Percentiles rank a stretch among this genome's conserved stretches.
Evolutionary conservation across 2,113 vertebrate species (phyloP).

Genomic region (Ranitomeya imitator): DNA sequence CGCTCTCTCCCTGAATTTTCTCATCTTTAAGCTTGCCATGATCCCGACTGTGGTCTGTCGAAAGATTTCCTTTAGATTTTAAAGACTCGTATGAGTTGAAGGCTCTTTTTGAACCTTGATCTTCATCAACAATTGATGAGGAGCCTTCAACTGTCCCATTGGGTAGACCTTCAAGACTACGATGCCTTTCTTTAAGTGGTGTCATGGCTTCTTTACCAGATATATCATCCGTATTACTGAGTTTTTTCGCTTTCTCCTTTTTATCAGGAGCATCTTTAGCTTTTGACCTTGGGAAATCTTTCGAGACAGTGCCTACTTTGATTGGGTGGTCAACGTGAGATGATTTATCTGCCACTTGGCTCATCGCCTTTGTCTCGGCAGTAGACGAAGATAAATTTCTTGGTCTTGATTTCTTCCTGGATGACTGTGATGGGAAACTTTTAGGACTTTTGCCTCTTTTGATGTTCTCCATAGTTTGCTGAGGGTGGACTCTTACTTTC

Average conservation of each 20-base stretch:
- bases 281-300: neutral
- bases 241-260: neutral
- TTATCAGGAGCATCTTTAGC: neutral
- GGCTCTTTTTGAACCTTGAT: conserved; percentile 22
- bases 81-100: conserved; percentile 11
- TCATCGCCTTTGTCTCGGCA: neutral
- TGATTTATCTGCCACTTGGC: neutral
- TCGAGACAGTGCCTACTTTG: neutral
- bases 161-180: neutral
- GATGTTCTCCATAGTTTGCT: conserved; percentile 55
- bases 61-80: conserved; percentile 29
- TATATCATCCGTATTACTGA: neutral
- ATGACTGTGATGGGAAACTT: neutral
- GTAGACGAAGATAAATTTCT: neutral
- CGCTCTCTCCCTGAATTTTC: conserved; percentile 12
- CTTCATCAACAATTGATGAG: neutral
- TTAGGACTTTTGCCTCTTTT: conserved; percentile 26
- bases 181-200: neutral
- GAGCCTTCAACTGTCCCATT: neutral
- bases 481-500: conserved; percentile 76
- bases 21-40: conserved; percentile 16
- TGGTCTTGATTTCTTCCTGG: conserved; percentile 33
- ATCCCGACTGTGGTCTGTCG: neutral
- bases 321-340: neutral
- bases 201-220: neutral